Conservation (phyloP, 2,113 vertebrate genomes). For the Uria aalge region DNA sequence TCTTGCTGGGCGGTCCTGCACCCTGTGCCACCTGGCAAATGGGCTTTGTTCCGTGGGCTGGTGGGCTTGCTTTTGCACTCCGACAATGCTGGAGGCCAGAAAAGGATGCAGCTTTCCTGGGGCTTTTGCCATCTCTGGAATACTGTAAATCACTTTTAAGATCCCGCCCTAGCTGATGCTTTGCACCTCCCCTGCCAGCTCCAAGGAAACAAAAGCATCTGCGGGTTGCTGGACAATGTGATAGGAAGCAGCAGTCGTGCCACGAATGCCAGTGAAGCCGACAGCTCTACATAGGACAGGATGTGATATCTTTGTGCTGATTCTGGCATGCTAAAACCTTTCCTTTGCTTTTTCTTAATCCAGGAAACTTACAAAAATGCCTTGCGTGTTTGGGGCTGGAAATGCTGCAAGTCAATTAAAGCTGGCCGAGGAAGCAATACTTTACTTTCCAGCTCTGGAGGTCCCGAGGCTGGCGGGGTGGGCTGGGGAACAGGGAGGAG, state of each 20-base stretch:
- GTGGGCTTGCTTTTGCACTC: background rate
- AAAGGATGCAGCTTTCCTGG: background rate
- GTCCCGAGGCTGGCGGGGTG: background rate
- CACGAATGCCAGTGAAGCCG: background rate
- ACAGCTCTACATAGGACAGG: conserved; percentile 27
- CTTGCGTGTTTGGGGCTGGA: conserved; percentile 10
- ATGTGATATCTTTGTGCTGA: conserved; percentile 51
- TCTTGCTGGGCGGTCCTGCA: background rate
- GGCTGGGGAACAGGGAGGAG: background rate
- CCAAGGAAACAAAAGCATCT: conserved; percentile 7
- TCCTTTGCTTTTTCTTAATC: conserved; percentile 37
- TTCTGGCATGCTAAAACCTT: conserved; percentile 45
- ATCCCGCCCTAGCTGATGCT: background rate
- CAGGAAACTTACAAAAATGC: conserved; percentile 46
- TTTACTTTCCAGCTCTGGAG: background rate
- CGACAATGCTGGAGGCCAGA: background rate
- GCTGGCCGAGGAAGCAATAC: background rate
- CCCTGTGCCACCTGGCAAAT: background rate
- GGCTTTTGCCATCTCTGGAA: background rate
- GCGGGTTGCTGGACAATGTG: background rate
- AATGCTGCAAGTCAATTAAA: background rate
- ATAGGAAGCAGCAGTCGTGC: conserved; percentile 23
- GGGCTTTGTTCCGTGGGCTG: background rate
- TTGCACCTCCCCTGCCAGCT: conserved; percentile 31
- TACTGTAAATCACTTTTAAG: background rate